Evolutionary conservation across 1,140 invertebrate species (phyloP).

Genomic region (Pachyrhynchus sulphureomaculatus): DNA sequence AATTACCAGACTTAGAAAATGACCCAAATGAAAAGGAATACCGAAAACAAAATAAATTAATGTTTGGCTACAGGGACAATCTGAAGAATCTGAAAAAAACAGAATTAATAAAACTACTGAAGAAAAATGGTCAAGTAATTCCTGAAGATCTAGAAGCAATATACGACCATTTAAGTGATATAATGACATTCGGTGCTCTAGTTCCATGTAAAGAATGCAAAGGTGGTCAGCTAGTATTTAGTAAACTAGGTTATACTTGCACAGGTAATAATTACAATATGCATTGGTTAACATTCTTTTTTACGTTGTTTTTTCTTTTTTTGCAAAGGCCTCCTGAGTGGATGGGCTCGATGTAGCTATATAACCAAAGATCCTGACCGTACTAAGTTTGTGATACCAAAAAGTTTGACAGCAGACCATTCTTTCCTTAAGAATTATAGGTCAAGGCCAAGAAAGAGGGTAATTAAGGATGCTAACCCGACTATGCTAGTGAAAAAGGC

Average conservation of each 20-base stretch:
- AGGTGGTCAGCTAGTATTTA: conserved; percentile 69
- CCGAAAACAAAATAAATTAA: conserved; percentile 76
- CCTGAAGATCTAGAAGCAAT: conserved; percentile 66
- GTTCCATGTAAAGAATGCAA: conserved; percentile 75
- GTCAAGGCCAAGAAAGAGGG: conserved; percentile 61
- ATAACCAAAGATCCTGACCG: conserved; percentile 72
- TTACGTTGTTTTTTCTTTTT: too few relatives aligned
- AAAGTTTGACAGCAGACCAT: conserved; percentile 61
- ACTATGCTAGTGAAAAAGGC: conserved; percentile 59
- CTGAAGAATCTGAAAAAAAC: conserved; percentile 58
- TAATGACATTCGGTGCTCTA: conserved; percentile 85
- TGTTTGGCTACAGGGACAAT: conserved; percentile 67
- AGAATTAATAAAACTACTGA: conserved; percentile 66
- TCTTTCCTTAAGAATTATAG: conserved; percentile 68
- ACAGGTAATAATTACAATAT: too few relatives aligned
- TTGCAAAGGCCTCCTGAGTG: too few relatives aligned
- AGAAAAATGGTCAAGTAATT: conserved; percentile 71
- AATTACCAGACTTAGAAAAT: conserved; percentile 69
- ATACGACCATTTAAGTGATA: conserved; percentile 74
- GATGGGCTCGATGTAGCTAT: conserved; percentile 88
- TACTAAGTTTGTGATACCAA: conserved; percentile 72
- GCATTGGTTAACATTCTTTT: too few relatives aligned
- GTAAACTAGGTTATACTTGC: conserved; percentile 79
- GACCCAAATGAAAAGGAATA: conserved; percentile 58
- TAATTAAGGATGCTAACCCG: conserved; percentile 63